Base-by-base conservation (phyloP, 2,797 vertebrate genomes). In the Ctenopoma kingsleyae region DNA sequence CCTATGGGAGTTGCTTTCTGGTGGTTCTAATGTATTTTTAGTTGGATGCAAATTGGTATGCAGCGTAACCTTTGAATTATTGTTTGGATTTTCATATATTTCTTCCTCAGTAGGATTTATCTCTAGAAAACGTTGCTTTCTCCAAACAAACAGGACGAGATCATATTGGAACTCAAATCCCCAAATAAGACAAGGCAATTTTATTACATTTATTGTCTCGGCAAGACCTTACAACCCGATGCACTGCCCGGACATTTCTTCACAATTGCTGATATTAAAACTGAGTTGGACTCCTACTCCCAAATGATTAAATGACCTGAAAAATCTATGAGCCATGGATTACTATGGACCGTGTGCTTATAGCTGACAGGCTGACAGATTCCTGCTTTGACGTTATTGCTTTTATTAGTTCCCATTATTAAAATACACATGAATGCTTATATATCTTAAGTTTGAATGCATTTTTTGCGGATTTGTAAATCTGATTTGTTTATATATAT, bases 1-100 rank as follows among this genome's bases (percentile, higher is more conserved):
- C 85, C 76, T 76, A 2, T 48, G 82, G 83, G 83, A 90, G 64
- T 69, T 55, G 58, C 65, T 83, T 90, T 89, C 73, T 35, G 56
- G 49, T 81, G 59, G 49, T 70, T 76, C 56, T 40, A 60, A 59
- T 68, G 52, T 77, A 15, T 70, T 75, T 80, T 63, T 72, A 55
- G 35, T 41, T 11, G 3, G 32, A n/a, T 41, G 23, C 15, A 13
- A 38, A 82, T 82, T 52, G 74, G 59, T 56, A 82, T 82, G 73
- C 67, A 49, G 48, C 0, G 25, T 51, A 63, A 62, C 22, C 61
- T 79, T 76, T 53, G 52, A 70, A 75, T 79, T 78, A 76, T 69
- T 74, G 62, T 59, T 59, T 35, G 67, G 63, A 85, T 83, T 83
- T 73, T 50, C 71, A 82, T 78, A 76, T 65, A 74, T 68, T 64